Evolutionary conservation across 2,888 invertebrate species (phyloP), one percentile per base, ranked within the genome.

Genomic region (Drosophila prostipennis): DNA sequence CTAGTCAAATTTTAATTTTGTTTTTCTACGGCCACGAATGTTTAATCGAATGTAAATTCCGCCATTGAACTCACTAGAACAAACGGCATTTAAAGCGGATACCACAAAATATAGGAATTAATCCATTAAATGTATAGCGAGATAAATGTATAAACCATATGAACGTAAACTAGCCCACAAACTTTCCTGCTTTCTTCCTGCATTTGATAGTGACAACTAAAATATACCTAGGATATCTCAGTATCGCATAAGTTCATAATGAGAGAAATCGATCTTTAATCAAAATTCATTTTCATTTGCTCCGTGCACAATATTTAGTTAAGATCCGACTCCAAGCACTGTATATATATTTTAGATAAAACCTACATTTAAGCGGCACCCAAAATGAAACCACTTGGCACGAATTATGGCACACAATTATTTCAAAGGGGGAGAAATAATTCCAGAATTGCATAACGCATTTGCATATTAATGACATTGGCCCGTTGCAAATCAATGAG

Each of bases 1-100:
- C 84, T 84, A 84, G 84, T 84, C 84, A 84, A 84, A 73, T 72
- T 74, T 76, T 67, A 68, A 53, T 60, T 57, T 59, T 45, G 59
- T 72, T 76, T 78, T 42, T 16, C 14, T 26, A 40, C 45, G 32
- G 49, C 32, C 51, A 43, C 49, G 32, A 26, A 42, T 57, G 52
- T 53, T 29, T 45, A 37, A 16, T 43, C 10, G 13, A 53, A 57
- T 11, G n/a, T 11, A 39, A 58, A 58, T 40, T 40, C 36, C 46
- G 32, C 36, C 40, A 54, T 36, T 36, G 6, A 42, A 65, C 26
- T 65, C 45, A 40, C 36, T 26, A 68, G 45, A 45, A 14, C 65
- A 39, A 53, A 64, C 39, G 53, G 53, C 64, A 65, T 65, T 68
- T 67, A 64, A 63, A 16, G 45, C 53, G 65, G 53, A 39, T 26